Conservation (phyloP, 2,797 vertebrate species). For the Synaphobranchus kaupii region DNA sequence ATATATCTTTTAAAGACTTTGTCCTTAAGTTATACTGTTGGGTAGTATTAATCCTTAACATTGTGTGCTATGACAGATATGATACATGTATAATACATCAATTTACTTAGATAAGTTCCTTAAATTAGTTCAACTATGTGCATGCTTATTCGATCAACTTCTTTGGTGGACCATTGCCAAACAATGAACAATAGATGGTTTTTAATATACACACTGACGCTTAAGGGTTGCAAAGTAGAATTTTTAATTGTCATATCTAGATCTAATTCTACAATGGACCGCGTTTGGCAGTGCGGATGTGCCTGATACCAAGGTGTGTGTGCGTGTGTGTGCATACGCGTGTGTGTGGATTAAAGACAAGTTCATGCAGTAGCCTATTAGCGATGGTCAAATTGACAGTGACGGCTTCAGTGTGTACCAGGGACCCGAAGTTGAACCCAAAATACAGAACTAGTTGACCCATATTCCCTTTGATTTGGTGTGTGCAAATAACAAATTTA, state of each 20-base stretch:
- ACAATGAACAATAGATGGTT: background rate
- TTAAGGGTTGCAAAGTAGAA: background rate
- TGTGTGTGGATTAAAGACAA: background rate
- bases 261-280: background rate
- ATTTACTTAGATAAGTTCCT: background rate
- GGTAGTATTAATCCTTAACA: background rate
- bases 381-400: background rate
- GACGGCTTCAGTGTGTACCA: background rate
- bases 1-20: background rate
- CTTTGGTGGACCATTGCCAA: background rate
- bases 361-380: background rate
- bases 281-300: background rate
- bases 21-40: background rate
- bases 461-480: background rate
- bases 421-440: background rate
- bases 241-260: constrained; percentile 13
- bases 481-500: background rate
- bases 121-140: background rate
- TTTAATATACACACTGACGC: background rate
- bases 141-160: background rate
- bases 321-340: too few relatives aligned
- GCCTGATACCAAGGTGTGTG: background rate
- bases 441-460: background rate
- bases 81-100: background rate
- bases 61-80: background rate